Conservation (phyloP, 2,113 vertebrate genomes). For the Hippolais icterina region DNA sequence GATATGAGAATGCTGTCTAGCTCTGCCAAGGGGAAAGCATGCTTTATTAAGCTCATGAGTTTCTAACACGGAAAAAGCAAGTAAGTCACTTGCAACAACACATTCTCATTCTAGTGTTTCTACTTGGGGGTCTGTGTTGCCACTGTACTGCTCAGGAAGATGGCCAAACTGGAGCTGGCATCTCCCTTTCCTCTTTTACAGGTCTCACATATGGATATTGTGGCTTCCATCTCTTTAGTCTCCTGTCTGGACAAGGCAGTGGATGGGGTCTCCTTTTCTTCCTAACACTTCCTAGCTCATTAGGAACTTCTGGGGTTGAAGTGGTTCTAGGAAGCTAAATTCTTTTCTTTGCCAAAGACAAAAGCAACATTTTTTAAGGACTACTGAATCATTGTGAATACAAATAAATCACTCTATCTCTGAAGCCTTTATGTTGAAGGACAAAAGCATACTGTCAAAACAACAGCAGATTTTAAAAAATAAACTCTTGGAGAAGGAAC, state of each 20-base stretch:
- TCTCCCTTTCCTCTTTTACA: background rate
- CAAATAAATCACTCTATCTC: background rate
- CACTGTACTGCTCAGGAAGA: fast-evolving
- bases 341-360: background rate
- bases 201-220: background rate
- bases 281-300: background rate
- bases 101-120: background rate
- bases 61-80: background rate
- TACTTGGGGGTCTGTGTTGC: fast-evolving
- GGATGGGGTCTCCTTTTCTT: background rate
- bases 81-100: background rate
- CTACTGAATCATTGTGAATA: background rate
- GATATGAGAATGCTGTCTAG: background rate
- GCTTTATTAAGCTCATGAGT: background rate
- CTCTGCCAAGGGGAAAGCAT: fast-evolving
- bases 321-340: background rate
- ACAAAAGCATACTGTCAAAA: background rate
- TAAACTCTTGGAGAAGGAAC: background rate
- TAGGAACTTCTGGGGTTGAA: background rate
- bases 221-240: background rate
- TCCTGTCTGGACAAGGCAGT: background rate
- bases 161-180: background rate
- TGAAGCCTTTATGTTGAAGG: background rate
- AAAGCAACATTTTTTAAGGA: background rate
- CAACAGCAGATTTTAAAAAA: background rate